These are phyloP conservation scores for Argyresthia goedartella DNA, from an alignment of 2,888 invertebrate species.

Conservation along the genomic window DNA sequence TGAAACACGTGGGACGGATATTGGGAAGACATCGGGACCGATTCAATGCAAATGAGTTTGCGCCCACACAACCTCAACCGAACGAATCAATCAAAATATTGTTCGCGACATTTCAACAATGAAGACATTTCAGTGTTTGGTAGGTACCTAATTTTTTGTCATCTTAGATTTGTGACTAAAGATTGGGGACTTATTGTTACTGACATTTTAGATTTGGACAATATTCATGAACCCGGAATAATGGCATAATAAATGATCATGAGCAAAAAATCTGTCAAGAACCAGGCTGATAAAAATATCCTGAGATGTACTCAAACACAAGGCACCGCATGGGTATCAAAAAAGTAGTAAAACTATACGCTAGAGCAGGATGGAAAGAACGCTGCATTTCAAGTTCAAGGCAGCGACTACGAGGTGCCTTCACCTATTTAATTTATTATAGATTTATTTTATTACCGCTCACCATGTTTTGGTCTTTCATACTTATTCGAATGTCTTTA, in stretches of 20 bases:
- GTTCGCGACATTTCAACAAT: conserved; percentile 1
- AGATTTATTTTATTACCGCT: too few relatives aligned
- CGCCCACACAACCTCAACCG: conserved; percentile 39
- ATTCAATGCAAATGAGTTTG: conserved; percentile 61
- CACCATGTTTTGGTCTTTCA: too few relatives aligned
- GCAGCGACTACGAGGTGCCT: too few relatives aligned
- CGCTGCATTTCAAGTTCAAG: too few relatives aligned
- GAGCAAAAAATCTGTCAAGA: too few relatives aligned
- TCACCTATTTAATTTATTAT: too few relatives aligned
- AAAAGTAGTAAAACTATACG: too few relatives aligned
- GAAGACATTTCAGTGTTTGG: background rate
- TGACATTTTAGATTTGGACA: conserved; percentile 49
- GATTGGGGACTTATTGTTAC: conserved; percentile 16
- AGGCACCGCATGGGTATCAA: too few relatives aligned
- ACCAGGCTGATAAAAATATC: background rate
- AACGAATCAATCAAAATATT: conserved; percentile 48
- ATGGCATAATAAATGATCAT: conserved; percentile 7
- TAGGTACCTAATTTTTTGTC: conserved; percentile 1
- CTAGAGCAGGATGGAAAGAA: too few relatives aligned
- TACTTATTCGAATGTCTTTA: too few relatives aligned
- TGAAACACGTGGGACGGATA: background rate
- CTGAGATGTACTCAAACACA: too few relatives aligned
- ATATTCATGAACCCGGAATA: conserved; percentile 57
- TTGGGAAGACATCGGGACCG: conserved; percentile 21
- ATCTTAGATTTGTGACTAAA: background rate